Base-by-base conservation (phyloP, 2,797 vertebrate species). In the Chanos chanos region DNA sequence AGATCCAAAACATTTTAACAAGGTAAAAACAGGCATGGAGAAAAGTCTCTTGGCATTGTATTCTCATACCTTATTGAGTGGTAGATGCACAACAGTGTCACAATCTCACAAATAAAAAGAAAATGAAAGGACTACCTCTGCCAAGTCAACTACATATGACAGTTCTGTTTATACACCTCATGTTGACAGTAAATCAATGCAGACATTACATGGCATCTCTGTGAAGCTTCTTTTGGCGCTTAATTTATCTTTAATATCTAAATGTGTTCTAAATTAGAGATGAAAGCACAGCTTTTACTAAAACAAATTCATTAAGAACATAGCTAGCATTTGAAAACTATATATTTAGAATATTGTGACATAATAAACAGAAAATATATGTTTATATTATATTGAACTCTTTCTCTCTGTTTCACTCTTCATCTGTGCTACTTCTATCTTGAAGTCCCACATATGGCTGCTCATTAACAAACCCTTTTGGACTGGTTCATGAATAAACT, bases 311-410 rank as follows among this genome's bases (percentile, higher is more conserved):
- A 31, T 30, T 19, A 52, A 39, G 8, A 37, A 37, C 15, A 50
- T 37, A 44, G 22, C 49, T 48, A 49, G 43, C 56, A 44, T 57
- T 41, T 19, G 58, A 39, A 41, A 61, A 57, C 40, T 47, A 39
- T 60, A 52, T 58, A 7, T 33, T 47, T 47, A 24, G 55, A 54
- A 4, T 40, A 55, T 19, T 7, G 48, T 66, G 19, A 44, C 15
- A 61, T 43, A 34, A 49, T 52, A 47, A 70, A 54, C 54, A 39
- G 34, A 52, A 40, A 41, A 28, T 51, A 64, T 57, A 58, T 58
- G 30, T 41, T 48, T 18, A 28, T 55, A 49, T 59, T 66, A 39
- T 50, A 50, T 36, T 45, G 36, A 44, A 34, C 36, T 19, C 12
- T 51, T 43, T 1, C 33, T 53, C 22, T 45, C 62, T 43, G 13